Conservation (phyloP, 2,113 vertebrate species). For the Leucoraja erinaceus region DNA sequence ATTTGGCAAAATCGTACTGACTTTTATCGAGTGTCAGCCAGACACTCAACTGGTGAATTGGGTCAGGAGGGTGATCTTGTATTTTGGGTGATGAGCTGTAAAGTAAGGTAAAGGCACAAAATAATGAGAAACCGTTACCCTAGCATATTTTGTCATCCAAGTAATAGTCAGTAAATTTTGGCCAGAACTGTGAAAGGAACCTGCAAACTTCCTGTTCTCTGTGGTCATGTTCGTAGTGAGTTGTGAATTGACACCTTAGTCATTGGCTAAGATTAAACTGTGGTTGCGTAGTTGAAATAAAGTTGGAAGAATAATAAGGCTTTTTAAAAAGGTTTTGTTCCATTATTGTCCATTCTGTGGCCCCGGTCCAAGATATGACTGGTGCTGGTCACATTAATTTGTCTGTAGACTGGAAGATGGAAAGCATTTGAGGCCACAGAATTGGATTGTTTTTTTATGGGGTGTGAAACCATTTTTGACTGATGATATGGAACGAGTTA, state of each 20-base stretch:
- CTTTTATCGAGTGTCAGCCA: too few species aligned
- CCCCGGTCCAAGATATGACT: neutral
- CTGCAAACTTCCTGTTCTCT: neutral
- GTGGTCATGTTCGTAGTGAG: neutral
- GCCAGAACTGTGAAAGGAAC: neutral
- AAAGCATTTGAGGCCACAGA: neutral
- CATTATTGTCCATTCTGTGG: neutral
- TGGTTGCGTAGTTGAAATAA: neutral
- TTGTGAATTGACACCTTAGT: neutral
- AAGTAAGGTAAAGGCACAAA: neutral
- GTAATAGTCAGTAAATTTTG: neutral
- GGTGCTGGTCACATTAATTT: neutral
- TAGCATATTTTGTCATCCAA: neutral
- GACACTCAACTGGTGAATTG: too few species aligned
- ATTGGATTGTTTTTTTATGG: neutral
- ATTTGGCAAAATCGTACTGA: too few species aligned
- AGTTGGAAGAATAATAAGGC: neutral
- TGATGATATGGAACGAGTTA: neutral
- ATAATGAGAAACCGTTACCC: too few species aligned
- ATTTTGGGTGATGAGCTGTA: too few species aligned
- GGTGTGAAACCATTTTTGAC: neutral
- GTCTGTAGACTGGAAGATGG: neutral
- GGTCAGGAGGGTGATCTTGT: too few species aligned
- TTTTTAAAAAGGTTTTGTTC: neutral
- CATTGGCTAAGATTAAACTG: neutral